Conservation (phyloP, 1,140 invertebrate species). For the Drosophila lacteicornis region DNA sequence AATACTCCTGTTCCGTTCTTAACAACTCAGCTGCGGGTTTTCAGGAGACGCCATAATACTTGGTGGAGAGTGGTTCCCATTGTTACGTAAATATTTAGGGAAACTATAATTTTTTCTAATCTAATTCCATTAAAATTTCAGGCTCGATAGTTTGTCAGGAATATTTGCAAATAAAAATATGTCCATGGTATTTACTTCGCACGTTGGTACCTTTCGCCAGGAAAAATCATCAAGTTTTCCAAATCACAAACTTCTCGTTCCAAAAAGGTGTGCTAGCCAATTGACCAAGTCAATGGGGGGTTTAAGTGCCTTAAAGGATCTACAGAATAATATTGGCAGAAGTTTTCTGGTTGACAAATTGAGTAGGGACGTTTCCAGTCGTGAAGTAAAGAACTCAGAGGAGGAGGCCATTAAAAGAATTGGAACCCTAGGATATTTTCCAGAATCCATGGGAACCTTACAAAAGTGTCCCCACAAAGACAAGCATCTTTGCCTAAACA, state of each 20-base stretch:
- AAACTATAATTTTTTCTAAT: too few species aligned
- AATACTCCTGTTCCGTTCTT: conserved; percentile 42
- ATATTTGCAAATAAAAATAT: conserved; percentile 53
- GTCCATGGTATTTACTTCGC: conserved; percentile 38
- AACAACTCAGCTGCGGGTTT: conserved; percentile 49
- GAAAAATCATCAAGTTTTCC: conserved; percentile 11
- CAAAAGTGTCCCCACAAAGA: conserved; percentile 37
- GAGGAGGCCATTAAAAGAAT: conserved; percentile 5
- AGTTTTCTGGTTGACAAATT: conserved; percentile 13
- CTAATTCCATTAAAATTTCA: neutral
- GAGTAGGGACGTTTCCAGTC: neutral
- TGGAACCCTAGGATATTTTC: conserved; percentile 19
- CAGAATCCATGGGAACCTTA: conserved; percentile 12
- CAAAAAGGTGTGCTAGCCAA: neutral
- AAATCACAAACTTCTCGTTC: conserved; percentile 37
- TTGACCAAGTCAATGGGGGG: neutral
- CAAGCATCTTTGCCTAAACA: conserved; percentile 43
- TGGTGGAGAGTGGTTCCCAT: conserved; percentile 60
- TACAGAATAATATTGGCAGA: conserved; percentile 8
- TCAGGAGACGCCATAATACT: conserved; percentile 45
- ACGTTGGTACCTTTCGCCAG: conserved; percentile 41
- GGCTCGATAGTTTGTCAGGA: conserved; percentile 57
- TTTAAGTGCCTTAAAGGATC: neutral
- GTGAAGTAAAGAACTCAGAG: neutral
- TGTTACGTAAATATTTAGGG: conserved; percentile 30